A percentile compares a stretch with the other conserved stretches of the same genome.
Evolutionary conservation across 1,140 invertebrate genomes (phyloP).

Genomic region (Orchestia grillus): DNA sequence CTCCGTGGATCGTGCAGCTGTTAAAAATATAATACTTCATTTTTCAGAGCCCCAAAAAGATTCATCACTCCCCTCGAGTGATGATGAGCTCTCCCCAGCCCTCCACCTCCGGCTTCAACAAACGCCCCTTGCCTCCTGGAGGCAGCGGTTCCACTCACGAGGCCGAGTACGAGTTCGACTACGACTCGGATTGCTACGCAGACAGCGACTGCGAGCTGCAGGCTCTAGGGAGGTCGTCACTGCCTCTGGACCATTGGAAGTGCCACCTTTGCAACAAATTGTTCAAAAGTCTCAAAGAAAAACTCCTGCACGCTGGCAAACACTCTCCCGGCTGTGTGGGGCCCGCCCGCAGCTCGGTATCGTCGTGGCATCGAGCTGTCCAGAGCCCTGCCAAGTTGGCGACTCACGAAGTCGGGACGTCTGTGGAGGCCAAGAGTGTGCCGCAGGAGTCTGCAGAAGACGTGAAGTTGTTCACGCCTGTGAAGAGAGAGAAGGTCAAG

Average conservation of each 20-base stretch:
- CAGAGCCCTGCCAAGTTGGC: not conserved
- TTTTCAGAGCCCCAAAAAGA: conserved; percentile 11
- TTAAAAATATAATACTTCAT: not conserved
- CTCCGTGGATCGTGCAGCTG: not conserved
- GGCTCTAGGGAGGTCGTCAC: conserved; percentile 58
- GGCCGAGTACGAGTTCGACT: conserved; percentile 66
- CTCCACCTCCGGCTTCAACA: conserved; percentile 10
- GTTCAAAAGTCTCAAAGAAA: conserved; percentile 78
- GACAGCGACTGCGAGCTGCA: conserved; percentile 64
- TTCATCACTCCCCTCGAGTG: not conserved
- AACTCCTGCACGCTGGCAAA: conserved; percentile 65
- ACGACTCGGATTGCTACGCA: conserved; percentile 66
- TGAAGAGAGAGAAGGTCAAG: conserved; percentile 6
- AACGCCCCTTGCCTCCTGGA: conserved; percentile 54
- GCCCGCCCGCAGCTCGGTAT: conserved; percentile 58
- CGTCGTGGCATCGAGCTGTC: not conserved
- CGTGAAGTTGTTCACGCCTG: not conserved
- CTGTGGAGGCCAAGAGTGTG: not conserved
- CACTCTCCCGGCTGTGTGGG: conserved; percentile 66
- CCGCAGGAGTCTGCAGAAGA: not conserved
- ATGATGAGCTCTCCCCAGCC: conserved; percentile 25
- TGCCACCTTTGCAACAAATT: conserved; percentile 74
- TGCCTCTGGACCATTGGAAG: conserved; percentile 67
- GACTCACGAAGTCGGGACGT: not conserved
- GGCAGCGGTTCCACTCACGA: conserved; percentile 60